phyloP scores from a whole-genome alignment of 2,797 vertebrate genomes.

The Urocyon cinereoargenteus region DNA sequence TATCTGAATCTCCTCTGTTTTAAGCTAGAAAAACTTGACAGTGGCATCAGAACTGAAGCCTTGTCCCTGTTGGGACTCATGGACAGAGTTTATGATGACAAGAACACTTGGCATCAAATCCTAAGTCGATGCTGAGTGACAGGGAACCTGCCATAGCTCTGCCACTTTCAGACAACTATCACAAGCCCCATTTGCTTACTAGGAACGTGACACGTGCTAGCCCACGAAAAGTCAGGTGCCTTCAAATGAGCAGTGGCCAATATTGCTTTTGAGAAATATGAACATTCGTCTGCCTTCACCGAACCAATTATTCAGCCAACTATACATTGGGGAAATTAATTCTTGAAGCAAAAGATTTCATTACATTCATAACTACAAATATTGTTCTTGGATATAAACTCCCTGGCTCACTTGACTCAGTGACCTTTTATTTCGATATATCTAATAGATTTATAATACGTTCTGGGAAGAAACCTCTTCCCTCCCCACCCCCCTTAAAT shows the following conservation, averaged over 20 bases:
- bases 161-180: constrained; percentile 38
- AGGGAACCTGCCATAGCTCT: neutral
- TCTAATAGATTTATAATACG: constrained; percentile 74
- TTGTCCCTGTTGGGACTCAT: neutral
- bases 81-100: neutral
- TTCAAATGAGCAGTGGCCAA: constrained; percentile 19
- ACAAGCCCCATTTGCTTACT: constrained; percentile 33
- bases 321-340: constrained; percentile 76
- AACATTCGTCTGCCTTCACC: constrained; percentile 45
- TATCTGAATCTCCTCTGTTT: constrained; percentile 51
- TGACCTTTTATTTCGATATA: constrained; percentile 72
- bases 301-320: constrained; percentile 60
- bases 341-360: constrained; percentile 66
- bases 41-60: neutral
- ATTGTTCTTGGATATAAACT: constrained; percentile 79
- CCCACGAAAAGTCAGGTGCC: neutral
- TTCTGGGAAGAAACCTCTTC: constrained; percentile 39
- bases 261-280: constrained; percentile 66
- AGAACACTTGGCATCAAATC: constrained; percentile 37
- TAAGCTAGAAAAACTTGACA: constrained; percentile 11
- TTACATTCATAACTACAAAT: constrained; percentile 74
- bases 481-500: constrained; percentile 15
- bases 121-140: constrained; percentile 61
- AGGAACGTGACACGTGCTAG: neutral
- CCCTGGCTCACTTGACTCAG: constrained; percentile 66